These are phyloP conservation scores for Triops longicaudatus DNA, from an alignment of 1,140 invertebrate genomes.

Conservation along the genomic window DNA sequence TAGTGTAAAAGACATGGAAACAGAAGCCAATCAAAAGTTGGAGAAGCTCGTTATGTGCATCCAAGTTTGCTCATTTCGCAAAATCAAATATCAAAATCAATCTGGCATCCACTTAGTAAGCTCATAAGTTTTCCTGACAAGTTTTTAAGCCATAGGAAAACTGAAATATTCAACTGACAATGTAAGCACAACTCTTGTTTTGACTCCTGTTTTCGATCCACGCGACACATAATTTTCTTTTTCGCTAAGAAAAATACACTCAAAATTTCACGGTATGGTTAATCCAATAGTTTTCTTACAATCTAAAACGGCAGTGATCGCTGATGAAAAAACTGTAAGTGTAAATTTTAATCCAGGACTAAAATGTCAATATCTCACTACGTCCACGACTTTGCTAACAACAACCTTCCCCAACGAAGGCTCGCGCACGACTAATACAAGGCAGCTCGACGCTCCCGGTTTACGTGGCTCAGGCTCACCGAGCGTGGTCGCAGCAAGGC, in stretches of 20 bases:
- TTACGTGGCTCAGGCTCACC: conserved; percentile 1
- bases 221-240: background rate
- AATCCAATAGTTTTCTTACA: too few species aligned
- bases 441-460: background rate
- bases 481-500: background rate
- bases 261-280: too few species aligned
- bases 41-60: background rate
- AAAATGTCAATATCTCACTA: too few species aligned
- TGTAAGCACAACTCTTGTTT: background rate
- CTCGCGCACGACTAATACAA: background rate
- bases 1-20: background rate
- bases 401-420: background rate
- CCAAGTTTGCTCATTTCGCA: background rate
- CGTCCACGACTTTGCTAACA: background rate
- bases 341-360: too few species aligned
- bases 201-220: background rate
- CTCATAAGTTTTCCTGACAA: background rate
- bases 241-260: background rate
- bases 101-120: background rate
- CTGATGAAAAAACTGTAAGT: too few species aligned
- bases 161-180: background rate
- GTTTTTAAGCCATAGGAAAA: background rate
- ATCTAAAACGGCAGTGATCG: too few species aligned
- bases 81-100: background rate
- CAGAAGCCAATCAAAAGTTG: conserved; percentile 12